Base-by-base conservation (phyloP, 2,113 vertebrate species). In the Pygoscelis antarcticus region DNA sequence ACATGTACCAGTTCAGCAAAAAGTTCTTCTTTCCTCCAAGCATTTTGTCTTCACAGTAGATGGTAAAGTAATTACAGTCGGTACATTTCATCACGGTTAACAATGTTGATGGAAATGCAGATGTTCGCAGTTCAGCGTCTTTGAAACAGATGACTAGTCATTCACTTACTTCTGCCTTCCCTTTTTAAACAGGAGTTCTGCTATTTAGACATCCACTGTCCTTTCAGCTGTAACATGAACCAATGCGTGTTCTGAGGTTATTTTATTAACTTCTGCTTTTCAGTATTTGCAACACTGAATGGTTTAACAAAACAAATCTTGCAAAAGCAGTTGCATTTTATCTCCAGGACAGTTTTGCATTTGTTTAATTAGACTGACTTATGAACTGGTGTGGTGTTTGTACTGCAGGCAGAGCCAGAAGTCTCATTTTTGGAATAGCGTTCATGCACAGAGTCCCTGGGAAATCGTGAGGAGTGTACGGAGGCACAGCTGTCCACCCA, bases 101-200 rank as follows among this genome's bases (percentile, higher is more conserved):
- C 52, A 26, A 4, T 47, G 72, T 74, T 66, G 83, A 84, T 89
- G 68, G 40, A 89, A 95, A 80, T 91, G 78, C 89, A 95, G 87
- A 87, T 95, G 75, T 85, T 94, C 8, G 0, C 87, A 88, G 82
- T 77, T 93, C 81, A 83, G 54, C 62, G 80, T 92, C 89, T 94
- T 95, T 91, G 96, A 93, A 96, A 96, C 62, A 90, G 87, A 91
- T 92, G 91, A 82, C 61, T 76, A 62, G 58, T 82, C 93, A 88
- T 77, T 93, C 2, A 2, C 26, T 84, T 90, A 96, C 97, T 97
- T 97, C 95, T 93, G 87, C 76, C 75, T 97, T 97, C 91, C 85
- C 74, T 93, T 97, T 97, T 96, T 96, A 96, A 93, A 74, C 71
- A 51, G 34, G 46, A 96, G 89, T 96, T 96, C 94, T 95, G 91